These are phyloP conservation scores for Stenopsyche tienmushanensis DNA, from an alignment of 1,140 invertebrate species.

Conservation along the genomic window DNA sequence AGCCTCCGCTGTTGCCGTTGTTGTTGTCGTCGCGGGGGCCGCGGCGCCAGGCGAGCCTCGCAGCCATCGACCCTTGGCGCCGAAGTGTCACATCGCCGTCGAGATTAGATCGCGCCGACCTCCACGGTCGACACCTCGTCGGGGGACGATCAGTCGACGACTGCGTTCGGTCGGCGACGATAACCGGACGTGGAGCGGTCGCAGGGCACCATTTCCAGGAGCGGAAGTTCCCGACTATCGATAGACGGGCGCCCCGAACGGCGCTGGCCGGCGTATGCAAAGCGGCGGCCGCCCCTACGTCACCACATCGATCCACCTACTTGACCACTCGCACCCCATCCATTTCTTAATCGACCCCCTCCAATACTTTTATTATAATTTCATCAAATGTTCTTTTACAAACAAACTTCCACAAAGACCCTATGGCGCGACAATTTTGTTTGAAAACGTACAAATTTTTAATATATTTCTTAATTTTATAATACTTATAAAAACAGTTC, in stretches of 20 bases:
- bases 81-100: not conserved
- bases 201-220: slow-evolving; percentile 48
- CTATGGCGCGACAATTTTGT: too few species aligned
- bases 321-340: slow-evolving; percentile 17
- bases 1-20: slow-evolving; percentile 34
- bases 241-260: slow-evolving; percentile 51
- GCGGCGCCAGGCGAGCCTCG: slow-evolving; percentile 47
- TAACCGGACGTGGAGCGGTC: slow-evolving; percentile 37
- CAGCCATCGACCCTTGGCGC: slow-evolving; percentile 2
- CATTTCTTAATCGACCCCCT: slow-evolving; percentile 22
- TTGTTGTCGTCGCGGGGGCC: slow-evolving; percentile 48
- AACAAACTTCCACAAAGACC: too few species aligned
- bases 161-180: slow-evolving; percentile 24
- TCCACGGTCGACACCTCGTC: not conserved
- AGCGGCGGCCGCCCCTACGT: slow-evolving; percentile 43
- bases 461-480: too few species aligned
- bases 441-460: too few species aligned
- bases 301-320: slow-evolving; percentile 21
- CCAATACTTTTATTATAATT: too few species aligned
- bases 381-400: too few species aligned
- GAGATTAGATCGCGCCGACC: not conserved
- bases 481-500: too few species aligned
- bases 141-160: slow-evolving; percentile 30
- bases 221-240: too few species aligned
- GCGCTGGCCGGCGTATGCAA: slow-evolving; percentile 42